phyloP scores from a whole-genome alignment of 2,113 vertebrate species.

The Gopherus evgoodei region DNA sequence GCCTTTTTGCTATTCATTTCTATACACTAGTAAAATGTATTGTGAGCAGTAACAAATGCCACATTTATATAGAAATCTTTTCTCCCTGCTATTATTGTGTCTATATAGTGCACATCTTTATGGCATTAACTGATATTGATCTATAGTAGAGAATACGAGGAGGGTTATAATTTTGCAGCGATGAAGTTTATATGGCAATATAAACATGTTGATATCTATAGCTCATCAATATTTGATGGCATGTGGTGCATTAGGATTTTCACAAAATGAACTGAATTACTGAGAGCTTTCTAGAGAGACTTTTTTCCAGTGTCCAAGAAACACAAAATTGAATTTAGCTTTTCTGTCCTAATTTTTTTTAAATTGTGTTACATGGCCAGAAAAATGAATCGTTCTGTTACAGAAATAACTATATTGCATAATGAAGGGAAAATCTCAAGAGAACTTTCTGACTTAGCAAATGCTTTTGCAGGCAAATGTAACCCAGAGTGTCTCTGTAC shows the following conservation, averaged over 20 bases:
- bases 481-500: background rate
- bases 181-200: background rate
- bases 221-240: background rate
- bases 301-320: background rate
- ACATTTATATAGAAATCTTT: background rate
- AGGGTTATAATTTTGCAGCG: background rate
- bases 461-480: background rate
- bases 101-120: background rate
- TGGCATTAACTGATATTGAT: background rate
- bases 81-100: background rate
- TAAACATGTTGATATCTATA: background rate
- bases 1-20: background rate
- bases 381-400: background rate
- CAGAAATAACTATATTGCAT: background rate
- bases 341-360: background rate
- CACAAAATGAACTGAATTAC: background rate
- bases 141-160: background rate
- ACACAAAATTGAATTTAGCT: background rate
- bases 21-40: background rate
- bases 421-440: background rate
- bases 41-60: background rate
- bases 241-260: background rate
- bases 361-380: background rate
- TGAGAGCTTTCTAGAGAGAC: constrained; percentile 24
- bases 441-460: constrained; percentile 3